Conservation (phyloP, 1,140 invertebrate genomes). For the Bombus pascuorum region DNA sequence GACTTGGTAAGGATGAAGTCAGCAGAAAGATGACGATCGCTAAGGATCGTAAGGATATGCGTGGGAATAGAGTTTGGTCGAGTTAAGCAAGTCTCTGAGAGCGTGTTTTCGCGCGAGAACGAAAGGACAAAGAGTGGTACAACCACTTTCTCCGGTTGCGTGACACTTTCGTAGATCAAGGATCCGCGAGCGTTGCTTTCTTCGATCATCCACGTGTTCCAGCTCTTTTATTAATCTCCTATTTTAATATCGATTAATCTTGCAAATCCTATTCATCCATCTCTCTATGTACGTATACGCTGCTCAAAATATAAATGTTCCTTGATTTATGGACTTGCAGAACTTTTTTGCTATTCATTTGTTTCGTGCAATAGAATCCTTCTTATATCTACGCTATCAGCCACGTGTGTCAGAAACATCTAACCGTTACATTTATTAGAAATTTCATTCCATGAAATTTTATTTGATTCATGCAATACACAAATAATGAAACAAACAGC, state of each 20-base stretch:
- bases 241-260: not conserved
- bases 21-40: not conserved
- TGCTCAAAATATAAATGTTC: too few species aligned
- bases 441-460: not conserved
- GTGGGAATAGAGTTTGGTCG: constrained; percentile 5
- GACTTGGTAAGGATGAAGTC: not conserved
- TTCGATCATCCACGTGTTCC: not conserved
- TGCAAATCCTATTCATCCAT: not conserved
- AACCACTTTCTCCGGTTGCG: constrained; percentile 48
- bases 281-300: not conserved
- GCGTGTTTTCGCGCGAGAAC: not conserved
- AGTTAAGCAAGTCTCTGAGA: constrained; percentile 5
- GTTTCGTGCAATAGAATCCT: not conserved
- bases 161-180: constrained; percentile 37
- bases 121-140: constrained; percentile 44
- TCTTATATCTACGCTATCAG: too few species aligned
- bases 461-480: not conserved
- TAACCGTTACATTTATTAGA: too few species aligned
- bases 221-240: not conserved
- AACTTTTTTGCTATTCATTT: not conserved
- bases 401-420: too few species aligned
- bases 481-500: too few species aligned
- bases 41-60: not conserved
- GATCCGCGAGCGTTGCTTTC: constrained; percentile 34
- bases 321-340: too few species aligned